A percentile compares a stretch with the other conserved stretches of the same genome.
phyloP scores from a whole-genome alignment of 1,140 invertebrate genomes.

The Andricus grossulariae region DNA sequence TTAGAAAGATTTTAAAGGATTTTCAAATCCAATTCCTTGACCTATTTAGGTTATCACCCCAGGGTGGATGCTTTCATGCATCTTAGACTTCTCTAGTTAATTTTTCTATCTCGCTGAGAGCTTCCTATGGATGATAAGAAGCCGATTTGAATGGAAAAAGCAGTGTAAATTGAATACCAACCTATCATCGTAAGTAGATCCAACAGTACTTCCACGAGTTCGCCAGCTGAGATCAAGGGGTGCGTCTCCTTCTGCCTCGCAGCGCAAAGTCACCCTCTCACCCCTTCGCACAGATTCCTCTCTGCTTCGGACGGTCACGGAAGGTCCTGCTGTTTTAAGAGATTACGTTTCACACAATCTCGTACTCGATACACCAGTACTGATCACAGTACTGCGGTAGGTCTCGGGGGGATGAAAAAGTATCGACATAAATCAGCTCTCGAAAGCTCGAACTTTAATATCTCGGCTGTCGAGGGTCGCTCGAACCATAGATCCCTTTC shows the following conservation, averaged over 20 bases:
- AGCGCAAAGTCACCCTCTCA: slow-evolving; percentile 75
- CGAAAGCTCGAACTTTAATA: slow-evolving; percentile 7
- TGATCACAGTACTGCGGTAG: not conserved
- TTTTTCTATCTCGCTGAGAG: not conserved
- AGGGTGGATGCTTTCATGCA: too few species aligned
- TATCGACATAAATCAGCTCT: slow-evolving; percentile 24
- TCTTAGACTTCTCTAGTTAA: not conserved
- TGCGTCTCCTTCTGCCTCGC: slow-evolving; percentile 79
- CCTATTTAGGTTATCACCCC: too few species aligned
- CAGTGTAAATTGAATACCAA: slow-evolving; percentile 60
- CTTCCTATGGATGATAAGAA: not conserved
- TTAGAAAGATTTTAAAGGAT: too few species aligned
- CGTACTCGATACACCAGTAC: not conserved
- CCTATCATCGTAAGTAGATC: slow-evolving; percentile 76
- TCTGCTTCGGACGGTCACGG: slow-evolving; percentile 69
- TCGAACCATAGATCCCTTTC: not conserved
- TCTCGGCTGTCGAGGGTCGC: not conserved
- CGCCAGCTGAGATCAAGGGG: slow-evolving; percentile 80
- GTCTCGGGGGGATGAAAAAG: not conserved
- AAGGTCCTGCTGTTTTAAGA: slow-evolving; percentile 70
- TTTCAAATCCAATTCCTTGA: too few species aligned
- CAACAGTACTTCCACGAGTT: slow-evolving; percentile 72
- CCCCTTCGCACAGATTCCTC: slow-evolving; percentile 75
- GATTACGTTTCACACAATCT: slow-evolving; percentile 47
- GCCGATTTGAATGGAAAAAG: not conserved